Percentiles rank a stretch among this genome's conserved stretches.
Conservation (phyloP, 2,888 invertebrate genomes). For the Poecilobothrus nobilitatus region DNA sequence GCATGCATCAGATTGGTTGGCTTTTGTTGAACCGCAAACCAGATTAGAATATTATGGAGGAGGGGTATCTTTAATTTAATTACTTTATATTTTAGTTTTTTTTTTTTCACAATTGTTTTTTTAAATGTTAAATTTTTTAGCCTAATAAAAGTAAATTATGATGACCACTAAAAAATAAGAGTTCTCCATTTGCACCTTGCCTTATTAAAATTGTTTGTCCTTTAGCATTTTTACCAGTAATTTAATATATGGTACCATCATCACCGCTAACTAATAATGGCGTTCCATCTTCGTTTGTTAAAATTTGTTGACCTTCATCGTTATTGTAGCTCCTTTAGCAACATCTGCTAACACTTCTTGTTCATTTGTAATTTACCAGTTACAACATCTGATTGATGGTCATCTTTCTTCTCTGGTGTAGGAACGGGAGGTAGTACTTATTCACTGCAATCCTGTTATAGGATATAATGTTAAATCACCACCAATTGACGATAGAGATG, state of each 20-base stretch:
- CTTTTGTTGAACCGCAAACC: constrained; percentile 87
- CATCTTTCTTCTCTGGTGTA: constrained; percentile 26
- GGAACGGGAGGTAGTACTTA: constrained; percentile 22
- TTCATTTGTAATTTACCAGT: constrained; percentile 26
- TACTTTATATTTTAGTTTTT: background rate
- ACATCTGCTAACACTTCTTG: constrained; percentile 27
- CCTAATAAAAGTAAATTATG: background rate
- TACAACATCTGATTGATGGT: constrained; percentile 23
- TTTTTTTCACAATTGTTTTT: background rate
- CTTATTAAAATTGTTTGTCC: constrained; percentile 68
- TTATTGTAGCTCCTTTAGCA: constrained; percentile 43
- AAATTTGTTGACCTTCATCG: constrained; percentile 45
- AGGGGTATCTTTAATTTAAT: constrained; percentile 55
- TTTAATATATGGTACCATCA: constrained; percentile 59
- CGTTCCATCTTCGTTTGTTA: constrained; percentile 52
- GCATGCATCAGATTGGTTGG: constrained; percentile 96
- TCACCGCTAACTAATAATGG: constrained; percentile 74
- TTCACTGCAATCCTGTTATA: constrained; percentile 50
- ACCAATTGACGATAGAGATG: background rate
- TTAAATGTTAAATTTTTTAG: background rate
- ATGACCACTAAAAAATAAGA: background rate
- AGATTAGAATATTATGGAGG: constrained; percentile 80
- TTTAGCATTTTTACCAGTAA: constrained; percentile 70
- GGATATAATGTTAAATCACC: constrained; percentile 54
- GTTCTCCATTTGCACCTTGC: constrained; percentile 66